phyloP scores from a whole-genome alignment of 1,140 invertebrate genomes.

The Linepithema humile region DNA sequence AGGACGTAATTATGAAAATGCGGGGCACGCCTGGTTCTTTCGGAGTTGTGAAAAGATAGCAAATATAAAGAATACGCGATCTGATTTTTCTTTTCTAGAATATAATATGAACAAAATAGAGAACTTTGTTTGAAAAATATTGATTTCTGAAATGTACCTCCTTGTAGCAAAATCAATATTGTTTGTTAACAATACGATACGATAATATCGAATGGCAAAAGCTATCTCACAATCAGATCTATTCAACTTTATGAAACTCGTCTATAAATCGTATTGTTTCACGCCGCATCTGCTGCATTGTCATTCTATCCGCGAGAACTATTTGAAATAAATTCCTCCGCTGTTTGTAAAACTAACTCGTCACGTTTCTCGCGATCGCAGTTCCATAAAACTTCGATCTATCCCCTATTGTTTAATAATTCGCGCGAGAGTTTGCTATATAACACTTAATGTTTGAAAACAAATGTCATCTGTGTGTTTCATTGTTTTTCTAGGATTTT shows the following conservation, averaged over 20 bases:
- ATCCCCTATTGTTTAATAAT: constrained; percentile 8
- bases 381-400: background rate
- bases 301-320: background rate
- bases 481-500: background rate
- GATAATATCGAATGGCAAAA: too few relatives aligned
- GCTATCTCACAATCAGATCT: too few relatives aligned
- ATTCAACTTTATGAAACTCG: too few relatives aligned
- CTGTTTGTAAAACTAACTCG: background rate
- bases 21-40: background rate
- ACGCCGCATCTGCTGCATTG: background rate
- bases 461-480: background rate
- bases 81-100: background rate
- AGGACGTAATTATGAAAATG: background rate
- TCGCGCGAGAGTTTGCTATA: background rate
- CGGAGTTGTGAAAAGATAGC: background rate
- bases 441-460: background rate
- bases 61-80: background rate
- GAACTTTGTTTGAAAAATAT: background rate
- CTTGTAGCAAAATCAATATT: background rate
- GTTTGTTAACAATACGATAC: too few relatives aligned
- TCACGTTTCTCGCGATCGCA: background rate
- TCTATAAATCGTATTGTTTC: too few relatives aligned
- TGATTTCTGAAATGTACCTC: background rate
- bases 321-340: constrained; percentile 6
- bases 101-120: background rate